Conservation (phyloP, 2,797 vertebrate species). For the Sebastes matsubarae region DNA sequence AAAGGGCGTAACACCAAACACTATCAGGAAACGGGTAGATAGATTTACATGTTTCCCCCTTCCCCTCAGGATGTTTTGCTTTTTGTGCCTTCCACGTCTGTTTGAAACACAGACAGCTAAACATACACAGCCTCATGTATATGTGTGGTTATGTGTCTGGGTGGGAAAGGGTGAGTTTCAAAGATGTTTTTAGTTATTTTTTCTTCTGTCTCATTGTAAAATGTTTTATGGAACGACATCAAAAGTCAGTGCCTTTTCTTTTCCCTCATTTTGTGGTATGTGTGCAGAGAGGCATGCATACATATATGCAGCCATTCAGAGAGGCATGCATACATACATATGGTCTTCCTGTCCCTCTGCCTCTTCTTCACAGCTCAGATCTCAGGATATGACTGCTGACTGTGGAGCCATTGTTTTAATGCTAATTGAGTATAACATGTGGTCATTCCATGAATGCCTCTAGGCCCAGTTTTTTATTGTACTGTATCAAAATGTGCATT, state of each 20-base stretch:
- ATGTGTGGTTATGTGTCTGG: neutral
- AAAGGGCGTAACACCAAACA: conserved; percentile 37
- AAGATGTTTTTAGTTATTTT: conserved; percentile 18
- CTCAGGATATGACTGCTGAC: conserved; percentile 46
- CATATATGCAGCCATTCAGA: neutral
- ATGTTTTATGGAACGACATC: conserved; percentile 18
- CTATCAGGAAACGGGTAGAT: conserved; percentile 44
- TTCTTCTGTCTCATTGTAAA: neutral
- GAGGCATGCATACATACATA: neutral
- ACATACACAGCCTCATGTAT: neutral
- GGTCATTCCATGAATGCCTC: conserved; percentile 70
- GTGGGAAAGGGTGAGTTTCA: neutral
- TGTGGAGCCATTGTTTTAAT: conserved; percentile 76
- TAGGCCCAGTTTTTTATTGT: conserved; percentile 44
- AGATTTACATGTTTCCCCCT: conserved; percentile 54
- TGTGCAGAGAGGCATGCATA: neutral
- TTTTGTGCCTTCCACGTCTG: conserved; percentile 32
- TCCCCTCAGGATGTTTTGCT: conserved; percentile 53
- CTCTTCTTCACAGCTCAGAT: conserved; percentile 38
- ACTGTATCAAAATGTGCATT: conserved; percentile 55
- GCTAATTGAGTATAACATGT: conserved; percentile 72
- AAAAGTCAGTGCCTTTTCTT: conserved; percentile 11
- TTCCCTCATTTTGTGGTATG: conserved; percentile 9
- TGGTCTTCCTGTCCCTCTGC: conserved; percentile 4
- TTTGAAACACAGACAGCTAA: conserved; percentile 30